Percentiles rank a stretch among this genome's conserved stretches.
These are phyloP conservation scores for Cyrtorhinus lividipennis DNA, from an alignment of 1,140 invertebrate species.

Conservation along the genomic window DNA sequence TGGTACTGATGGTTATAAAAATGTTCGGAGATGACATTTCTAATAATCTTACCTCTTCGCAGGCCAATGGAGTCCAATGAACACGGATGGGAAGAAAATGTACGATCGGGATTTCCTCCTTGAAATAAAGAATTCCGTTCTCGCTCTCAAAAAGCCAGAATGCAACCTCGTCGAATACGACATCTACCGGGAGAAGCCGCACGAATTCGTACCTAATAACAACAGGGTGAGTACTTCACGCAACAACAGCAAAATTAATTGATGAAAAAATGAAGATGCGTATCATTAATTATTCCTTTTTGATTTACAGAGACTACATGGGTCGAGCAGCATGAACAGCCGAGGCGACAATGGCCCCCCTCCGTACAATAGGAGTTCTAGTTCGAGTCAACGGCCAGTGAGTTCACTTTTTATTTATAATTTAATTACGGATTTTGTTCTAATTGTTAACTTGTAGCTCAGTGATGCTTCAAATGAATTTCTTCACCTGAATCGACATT, in stretches of 20 bases:
- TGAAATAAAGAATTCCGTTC: conserved; percentile 51
- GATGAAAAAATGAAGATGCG: too few relatives aligned
- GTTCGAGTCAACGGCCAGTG: neutral
- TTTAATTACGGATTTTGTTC: too few relatives aligned
- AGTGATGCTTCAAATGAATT: too few relatives aligned
- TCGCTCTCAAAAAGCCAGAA: conserved; percentile 56
- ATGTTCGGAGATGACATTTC: neutral
- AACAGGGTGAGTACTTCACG: conserved; percentile 28
- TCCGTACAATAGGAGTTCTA: neutral
- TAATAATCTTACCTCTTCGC: conserved; percentile 16
- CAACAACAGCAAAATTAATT: too few relatives aligned
- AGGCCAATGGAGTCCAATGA: conserved; percentile 77
- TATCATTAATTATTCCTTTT: neutral
- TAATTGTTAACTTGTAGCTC: too few relatives aligned
- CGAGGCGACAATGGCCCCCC: conserved; percentile 27
- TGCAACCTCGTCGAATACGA: conserved; percentile 41
- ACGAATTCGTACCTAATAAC: conserved; percentile 20
- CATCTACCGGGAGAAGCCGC: neutral
- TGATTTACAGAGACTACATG: conserved; percentile 18
- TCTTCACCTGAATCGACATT: too few relatives aligned
- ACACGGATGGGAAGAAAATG: conserved; percentile 61
- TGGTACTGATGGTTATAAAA: too few relatives aligned
- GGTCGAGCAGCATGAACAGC: conserved; percentile 30
- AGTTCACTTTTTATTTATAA: too few relatives aligned
- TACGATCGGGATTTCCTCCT: conserved; percentile 69